Evolutionary conservation across 2,888 invertebrate species (phyloP).

Genomic region (Mesorhabditis belari): DNA sequence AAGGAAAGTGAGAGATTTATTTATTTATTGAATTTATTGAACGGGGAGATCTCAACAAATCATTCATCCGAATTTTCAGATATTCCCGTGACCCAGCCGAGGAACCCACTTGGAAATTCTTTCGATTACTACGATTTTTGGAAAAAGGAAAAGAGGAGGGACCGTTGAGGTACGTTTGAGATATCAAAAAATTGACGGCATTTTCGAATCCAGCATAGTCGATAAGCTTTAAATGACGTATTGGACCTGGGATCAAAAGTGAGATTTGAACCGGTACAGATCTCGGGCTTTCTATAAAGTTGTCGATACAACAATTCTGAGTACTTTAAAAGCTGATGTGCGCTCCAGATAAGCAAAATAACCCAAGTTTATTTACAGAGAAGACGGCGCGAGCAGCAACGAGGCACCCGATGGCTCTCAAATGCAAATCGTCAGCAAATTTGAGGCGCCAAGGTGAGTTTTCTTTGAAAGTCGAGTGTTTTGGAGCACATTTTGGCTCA

Average conservation of each 20-base stretch:
- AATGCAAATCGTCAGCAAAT: too few species aligned
- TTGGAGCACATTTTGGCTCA: too few species aligned
- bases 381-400: background rate
- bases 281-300: too few species aligned
- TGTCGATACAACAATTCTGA: too few species aligned
- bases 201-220: too few species aligned
- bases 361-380: background rate
- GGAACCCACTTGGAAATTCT: conserved; percentile 41
- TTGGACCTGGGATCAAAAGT: too few species aligned
- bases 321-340: too few species aligned
- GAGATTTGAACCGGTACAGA: too few species aligned
- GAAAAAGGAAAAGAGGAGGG: conserved; percentile 8
- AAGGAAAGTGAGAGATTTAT: conserved; percentile 22
- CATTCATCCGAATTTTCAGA: conserved; percentile 4
- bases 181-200: background rate
- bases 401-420: background rate
- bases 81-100: conserved; percentile 27
- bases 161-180: background rate
- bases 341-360: background rate
- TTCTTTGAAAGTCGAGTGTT: background rate
- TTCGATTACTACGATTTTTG: conserved; percentile 26
- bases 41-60: background rate
- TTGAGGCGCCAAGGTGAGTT: background rate
- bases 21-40: background rate
- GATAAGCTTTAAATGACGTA: too few species aligned